phyloP scores from a whole-genome alignment of 2,888 invertebrate species.

The Odontomyia ornata region DNA sequence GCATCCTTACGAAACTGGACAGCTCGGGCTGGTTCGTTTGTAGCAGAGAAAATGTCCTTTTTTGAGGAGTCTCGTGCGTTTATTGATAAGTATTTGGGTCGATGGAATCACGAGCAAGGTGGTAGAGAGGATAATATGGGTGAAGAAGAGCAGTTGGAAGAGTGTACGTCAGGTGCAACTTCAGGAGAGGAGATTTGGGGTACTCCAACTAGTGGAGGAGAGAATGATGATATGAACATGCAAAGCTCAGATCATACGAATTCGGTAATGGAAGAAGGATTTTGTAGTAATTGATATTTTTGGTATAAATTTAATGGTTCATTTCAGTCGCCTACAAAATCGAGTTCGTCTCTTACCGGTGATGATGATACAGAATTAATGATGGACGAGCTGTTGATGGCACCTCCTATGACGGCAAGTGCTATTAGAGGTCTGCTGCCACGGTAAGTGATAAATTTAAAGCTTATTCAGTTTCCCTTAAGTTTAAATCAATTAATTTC shows the following conservation, averaged over 20 bases:
- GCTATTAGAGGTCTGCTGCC: slow-evolving; percentile 75
- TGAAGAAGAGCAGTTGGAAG: slow-evolving; percentile 72
- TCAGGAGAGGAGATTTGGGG: slow-evolving; percentile 91
- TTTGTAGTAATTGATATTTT: too few species aligned
- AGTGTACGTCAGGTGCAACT: slow-evolving; percentile 83
- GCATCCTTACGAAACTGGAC: slow-evolving; percentile 72
- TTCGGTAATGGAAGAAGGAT: slow-evolving; percentile 65
- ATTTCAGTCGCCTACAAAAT: slow-evolving; percentile 70
- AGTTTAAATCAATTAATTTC: too few species aligned
- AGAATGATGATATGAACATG: slow-evolving; percentile 73
- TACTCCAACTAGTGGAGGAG: slow-evolving; percentile 85
- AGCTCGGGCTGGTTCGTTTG: slow-evolving; percentile 80
- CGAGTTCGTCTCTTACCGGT: slow-evolving; percentile 72
- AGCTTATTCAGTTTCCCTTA: background rate
- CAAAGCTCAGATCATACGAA: slow-evolving; percentile 75
- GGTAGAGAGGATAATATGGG: slow-evolving; percentile 46
- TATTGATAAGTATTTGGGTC: slow-evolving; percentile 65
- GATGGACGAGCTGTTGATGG: slow-evolving; percentile 83
- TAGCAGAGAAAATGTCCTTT: slow-evolving; percentile 82
- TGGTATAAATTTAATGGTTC: too few species aligned
- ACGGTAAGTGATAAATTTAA: slow-evolving; percentile 64
- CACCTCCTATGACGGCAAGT: slow-evolving; percentile 79
- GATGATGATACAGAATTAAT: slow-evolving; percentile 80
- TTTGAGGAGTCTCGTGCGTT: slow-evolving; percentile 70
- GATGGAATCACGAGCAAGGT: slow-evolving; percentile 65